Evolutionary conservation across 2,888 invertebrate genomes (phyloP), one percentile per base, ranked within the genome.

Genomic region (Philhelius pedissequus): DNA sequence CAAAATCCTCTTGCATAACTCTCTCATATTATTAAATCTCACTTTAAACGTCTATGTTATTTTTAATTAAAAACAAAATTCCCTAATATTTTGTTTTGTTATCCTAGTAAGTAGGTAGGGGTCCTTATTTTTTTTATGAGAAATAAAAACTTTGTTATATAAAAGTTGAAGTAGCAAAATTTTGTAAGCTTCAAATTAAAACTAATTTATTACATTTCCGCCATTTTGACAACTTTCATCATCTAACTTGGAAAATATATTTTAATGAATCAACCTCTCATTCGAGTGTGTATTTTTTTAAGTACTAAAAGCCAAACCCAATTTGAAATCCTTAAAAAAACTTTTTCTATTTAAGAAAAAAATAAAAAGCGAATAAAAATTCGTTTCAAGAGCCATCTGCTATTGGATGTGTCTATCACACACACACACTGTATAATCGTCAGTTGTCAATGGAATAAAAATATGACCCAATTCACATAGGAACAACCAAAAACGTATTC

Each of bases 401-500:
- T 43, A 43, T 62, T 43, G 43, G 3, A 7, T 30, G 43, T 40
- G 8, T 62, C 13, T 8, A 3, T 13, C 22, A 58, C 22, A 25
- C 38, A 40, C 40, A 30, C 18, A 20, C 20, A 20, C 20, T 4
- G 35, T 25, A 5, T 25, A 4, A 15, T n/a, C 15, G 4, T 5
- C 2, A 32, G 3, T 18, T 15, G 30, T 52, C 25, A 25, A 64
- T 64, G 32, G 20, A 64, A 32, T n/a, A n/a, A n/a, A n/a, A n/a
- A n/a, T n/a, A 45, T 64, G 64, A 64, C 64, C 48, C 8, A 64
- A 64, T 64, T 20, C 27, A 13, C 6, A 1, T 2, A 13, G 22
- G 8, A 62, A 43, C 22, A 74, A 64, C 66, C 18, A 40, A 20
- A 32, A 48, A 62, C 2, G n/a, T 73, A 32, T 54, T 30, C 48